Evolutionary conservation across 2,113 vertebrate genomes (phyloP).

Genomic region (Emydura subglobosa): DNA sequence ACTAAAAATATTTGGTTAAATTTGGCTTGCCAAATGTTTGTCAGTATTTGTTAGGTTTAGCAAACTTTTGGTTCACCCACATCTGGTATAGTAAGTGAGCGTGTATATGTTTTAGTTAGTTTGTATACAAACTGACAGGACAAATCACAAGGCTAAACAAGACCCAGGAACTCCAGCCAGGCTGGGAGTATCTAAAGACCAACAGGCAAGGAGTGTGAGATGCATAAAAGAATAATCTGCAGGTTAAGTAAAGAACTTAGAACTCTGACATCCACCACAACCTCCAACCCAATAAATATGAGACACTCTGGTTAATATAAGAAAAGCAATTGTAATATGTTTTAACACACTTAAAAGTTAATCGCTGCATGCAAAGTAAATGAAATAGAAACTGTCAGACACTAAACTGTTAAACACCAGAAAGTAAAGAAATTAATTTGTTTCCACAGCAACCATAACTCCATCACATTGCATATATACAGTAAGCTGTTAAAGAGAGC

Average conservation of each 20-base stretch:
- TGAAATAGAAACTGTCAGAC: background rate
- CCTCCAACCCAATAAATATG: background rate
- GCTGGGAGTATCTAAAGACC: background rate
- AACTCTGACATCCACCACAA: background rate
- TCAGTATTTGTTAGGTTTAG: background rate
- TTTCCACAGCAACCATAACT: background rate
- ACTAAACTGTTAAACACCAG: background rate
- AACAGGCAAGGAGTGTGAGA: background rate
- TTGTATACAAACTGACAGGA: slow-evolving; percentile 4
- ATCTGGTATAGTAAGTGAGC: fast-evolving
- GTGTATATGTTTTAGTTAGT: background rate
- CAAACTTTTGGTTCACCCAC: background rate
- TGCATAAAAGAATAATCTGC: background rate
- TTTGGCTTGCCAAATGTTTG: background rate
- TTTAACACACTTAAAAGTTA: background rate
- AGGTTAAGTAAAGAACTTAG: background rate
- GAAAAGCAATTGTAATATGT: background rate
- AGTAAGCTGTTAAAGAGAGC: background rate
- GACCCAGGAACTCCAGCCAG: background rate
- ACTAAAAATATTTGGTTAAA: background rate
- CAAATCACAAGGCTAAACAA: background rate
- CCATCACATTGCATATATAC: background rate
- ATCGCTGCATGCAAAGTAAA: background rate
- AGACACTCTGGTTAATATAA: background rate
- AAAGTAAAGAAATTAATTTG: background rate